These are phyloP conservation scores for Macropus fuliginosus DNA, from an alignment of 2,797 vertebrate species.

Conservation along the genomic window DNA sequence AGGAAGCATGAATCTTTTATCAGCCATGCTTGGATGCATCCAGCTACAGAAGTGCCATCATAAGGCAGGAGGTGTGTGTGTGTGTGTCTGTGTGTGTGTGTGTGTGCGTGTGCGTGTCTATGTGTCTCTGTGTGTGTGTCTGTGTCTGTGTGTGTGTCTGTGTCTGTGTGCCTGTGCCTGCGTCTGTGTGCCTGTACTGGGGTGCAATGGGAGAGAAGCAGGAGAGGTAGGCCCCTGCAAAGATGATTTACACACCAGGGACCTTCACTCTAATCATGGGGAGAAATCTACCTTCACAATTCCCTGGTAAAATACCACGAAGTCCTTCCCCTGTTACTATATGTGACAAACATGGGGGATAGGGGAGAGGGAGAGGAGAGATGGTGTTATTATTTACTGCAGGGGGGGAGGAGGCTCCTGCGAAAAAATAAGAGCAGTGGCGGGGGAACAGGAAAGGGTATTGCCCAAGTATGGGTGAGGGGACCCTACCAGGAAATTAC, in stretches of 20 bases:
- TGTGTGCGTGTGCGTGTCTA: no score
- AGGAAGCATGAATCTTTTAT: background rate
- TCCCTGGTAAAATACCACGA: background rate
- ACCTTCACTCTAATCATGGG: background rate
- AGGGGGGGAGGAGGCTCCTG: background rate
- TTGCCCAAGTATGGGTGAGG: constrained; percentile 74
- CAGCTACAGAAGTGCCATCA: background rate
- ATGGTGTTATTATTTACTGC: constrained; percentile 61
- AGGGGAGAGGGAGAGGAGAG: background rate
- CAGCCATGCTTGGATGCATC: background rate
- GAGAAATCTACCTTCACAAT: background rate
- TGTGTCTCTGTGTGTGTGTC: no score
- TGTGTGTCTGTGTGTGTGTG: background rate
- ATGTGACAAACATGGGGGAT: no score
- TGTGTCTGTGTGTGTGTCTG: background rate
- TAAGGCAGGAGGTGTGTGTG: background rate
- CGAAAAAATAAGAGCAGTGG: constrained; percentile 17
- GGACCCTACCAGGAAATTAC: constrained; percentile 24
- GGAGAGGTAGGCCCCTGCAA: background rate
- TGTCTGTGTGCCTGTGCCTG: background rate
- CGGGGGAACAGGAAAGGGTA: constrained; percentile 63
- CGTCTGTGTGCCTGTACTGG: background rate
- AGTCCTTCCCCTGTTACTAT: no score
- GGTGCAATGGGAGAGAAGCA: background rate
- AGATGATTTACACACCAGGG: background rate